Conservation (phyloP, 1,140 invertebrate genomes). For the Wasmannia auropunctata region DNA sequence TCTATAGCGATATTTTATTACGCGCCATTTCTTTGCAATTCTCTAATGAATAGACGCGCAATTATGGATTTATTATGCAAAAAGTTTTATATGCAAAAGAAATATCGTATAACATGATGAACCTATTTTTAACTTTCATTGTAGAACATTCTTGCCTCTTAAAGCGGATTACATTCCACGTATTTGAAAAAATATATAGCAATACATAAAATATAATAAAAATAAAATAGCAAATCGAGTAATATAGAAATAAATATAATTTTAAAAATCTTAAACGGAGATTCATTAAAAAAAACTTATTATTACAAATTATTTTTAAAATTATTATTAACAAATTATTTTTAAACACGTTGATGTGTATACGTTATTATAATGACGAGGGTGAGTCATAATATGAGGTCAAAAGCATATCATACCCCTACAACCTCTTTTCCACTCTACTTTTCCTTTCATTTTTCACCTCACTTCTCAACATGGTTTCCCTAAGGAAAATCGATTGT, state of each 20-base stretch:
- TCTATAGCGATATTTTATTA: background rate
- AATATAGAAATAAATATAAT: background rate
- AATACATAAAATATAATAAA: background rate
- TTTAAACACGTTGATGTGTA: background rate
- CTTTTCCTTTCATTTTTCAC: constrained; percentile 45
- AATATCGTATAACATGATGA: background rate
- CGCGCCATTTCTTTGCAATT: background rate
- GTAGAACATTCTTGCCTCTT: background rate
- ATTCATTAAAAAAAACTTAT: background rate
- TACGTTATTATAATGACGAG: background rate
- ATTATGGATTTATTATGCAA: background rate
- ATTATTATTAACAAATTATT: background rate
- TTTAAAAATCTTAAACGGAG: background rate
- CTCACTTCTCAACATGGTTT: constrained; percentile 55
- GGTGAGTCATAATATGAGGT: constrained; percentile 35
- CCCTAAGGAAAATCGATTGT: background rate
- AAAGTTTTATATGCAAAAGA: background rate
- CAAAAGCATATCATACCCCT: background rate
- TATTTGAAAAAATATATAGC: background rate
- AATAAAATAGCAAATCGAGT: background rate
- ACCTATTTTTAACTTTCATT: background rate
- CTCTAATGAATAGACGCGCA: background rate
- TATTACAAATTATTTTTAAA: background rate
- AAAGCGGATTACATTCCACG: background rate
- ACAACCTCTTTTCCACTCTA: background rate